phyloP scores from a whole-genome alignment of 2,888 invertebrate genomes.

The Eulithis prunata region DNA sequence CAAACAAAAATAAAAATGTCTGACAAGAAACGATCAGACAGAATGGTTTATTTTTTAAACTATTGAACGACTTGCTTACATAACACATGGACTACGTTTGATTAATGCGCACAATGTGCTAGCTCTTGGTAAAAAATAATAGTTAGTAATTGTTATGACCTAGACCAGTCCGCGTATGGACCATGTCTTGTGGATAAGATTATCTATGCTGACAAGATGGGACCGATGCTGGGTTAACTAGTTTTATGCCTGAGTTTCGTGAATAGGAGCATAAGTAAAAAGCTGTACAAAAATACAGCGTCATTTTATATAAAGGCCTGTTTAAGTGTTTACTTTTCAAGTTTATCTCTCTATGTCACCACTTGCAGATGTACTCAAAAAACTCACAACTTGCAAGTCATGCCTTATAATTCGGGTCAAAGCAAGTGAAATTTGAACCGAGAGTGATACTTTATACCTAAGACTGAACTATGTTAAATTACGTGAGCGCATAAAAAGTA shows the following conservation, averaged over 20 bases:
- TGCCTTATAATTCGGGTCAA: slow-evolving; percentile 28
- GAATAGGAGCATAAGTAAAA: neutral
- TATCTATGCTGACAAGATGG: no score
- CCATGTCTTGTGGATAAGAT: no score
- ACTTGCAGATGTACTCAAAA: neutral
- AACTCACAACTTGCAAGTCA: slow-evolving; percentile 37
- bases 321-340: neutral
- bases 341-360: no score
- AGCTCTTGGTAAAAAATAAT: neutral
- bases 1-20: slow-evolving; percentile 16
- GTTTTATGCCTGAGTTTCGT: neutral
- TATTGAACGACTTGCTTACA: neutral
- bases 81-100: slow-evolving; percentile 10
- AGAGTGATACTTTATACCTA: slow-evolving; percentile 33
- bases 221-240: no score
- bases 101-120: neutral
- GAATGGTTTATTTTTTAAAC: slow-evolving; percentile 8
- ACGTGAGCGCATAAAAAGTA: slow-evolving; percentile 46
- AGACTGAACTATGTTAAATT: slow-evolving; percentile 35
- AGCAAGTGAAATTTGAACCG: slow-evolving; percentile 45
- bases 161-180: no score
- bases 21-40: slow-evolving; percentile 1
- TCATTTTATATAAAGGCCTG: no score
- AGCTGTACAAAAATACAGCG: neutral
- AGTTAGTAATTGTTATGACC: no score